Evolutionary conservation across 2,113 vertebrate genomes (phyloP).

Genomic region (Anguilla japonica): DNA sequence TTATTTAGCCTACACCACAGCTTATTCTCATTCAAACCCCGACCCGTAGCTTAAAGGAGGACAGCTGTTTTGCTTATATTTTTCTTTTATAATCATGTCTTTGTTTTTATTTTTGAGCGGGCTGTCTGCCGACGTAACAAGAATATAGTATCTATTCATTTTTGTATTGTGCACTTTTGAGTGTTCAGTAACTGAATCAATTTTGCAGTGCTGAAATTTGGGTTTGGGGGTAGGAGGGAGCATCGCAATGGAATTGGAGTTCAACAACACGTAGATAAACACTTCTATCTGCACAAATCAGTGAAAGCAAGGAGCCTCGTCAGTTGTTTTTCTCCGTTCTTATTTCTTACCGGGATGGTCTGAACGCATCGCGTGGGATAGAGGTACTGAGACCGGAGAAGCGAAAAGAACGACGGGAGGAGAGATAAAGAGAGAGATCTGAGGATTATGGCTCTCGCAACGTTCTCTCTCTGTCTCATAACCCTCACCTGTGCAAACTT

Average conservation of each 20-base stretch:
- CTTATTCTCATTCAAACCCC: not conserved
- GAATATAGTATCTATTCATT: not conserved
- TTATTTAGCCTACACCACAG: not conserved
- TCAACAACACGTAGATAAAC: conserved; percentile 11
- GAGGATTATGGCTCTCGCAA: conserved; percentile 72
- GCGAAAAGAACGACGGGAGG: not conserved
- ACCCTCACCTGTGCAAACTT: conserved; percentile 73
- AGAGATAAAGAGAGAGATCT: conserved; percentile 21
- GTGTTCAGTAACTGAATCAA: not conserved
- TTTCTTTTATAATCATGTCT: not conserved
- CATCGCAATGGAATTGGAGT: conserved; percentile 24
- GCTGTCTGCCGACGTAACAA: not conserved
- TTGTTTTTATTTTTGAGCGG: conserved; percentile 4
- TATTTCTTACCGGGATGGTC: conserved; percentile 21
- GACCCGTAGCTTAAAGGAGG: not conserved
- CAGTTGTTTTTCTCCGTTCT: not conserved
- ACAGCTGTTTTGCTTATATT: not conserved
- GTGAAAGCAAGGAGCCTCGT: not conserved
- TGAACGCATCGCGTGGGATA: conserved; percentile 13
- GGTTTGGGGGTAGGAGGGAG: not conserved
- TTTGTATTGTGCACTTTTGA: not conserved
- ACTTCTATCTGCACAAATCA: not conserved
- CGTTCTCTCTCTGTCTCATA: conserved; percentile 68
- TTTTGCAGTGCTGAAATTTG: conserved; percentile 9
- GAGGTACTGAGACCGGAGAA: conserved; percentile 12